These are phyloP conservation scores for Porphyrio hochstetteri DNA, from an alignment of 2,113 vertebrate genomes.

Conservation along the genomic window DNA sequence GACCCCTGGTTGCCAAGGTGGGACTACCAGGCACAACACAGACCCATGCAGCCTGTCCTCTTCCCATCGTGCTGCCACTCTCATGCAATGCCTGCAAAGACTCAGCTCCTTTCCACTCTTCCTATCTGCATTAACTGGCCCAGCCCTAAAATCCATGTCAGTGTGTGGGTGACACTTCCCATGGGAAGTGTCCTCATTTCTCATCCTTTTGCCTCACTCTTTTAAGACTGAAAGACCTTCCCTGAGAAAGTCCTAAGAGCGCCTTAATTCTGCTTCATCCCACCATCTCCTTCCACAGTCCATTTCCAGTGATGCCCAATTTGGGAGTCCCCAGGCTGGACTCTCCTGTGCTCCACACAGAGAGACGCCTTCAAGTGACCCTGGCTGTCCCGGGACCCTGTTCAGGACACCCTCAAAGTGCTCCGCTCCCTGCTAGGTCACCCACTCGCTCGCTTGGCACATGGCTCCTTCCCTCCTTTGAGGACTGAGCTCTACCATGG, in stretches of 20 bases:
- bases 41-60: neutral
- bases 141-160: neutral
- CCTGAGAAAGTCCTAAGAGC: neutral
- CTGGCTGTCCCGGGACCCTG: neutral
- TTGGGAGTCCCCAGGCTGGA: neutral
- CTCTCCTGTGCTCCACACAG: neutral
- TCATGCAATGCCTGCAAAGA: fast-evolving
- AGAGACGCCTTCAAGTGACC: neutral
- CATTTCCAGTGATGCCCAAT: neutral
- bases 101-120: neutral
- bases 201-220: neutral
- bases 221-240: neutral
- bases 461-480: neutral
- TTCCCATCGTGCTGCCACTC: neutral
- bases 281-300: neutral
- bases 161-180: neutral
- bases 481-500: neutral
- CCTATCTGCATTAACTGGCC: neutral
- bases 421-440: neutral
- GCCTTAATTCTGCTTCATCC: neutral
- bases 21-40: neutral
- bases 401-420: neutral
- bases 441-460: neutral
- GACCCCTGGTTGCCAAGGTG: neutral
- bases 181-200: neutral